Percentiles rank a stretch among this genome's conserved stretches.
Conservation (phyloP, 2,888 invertebrate genomes). For the Cordilura impudica region DNA sequence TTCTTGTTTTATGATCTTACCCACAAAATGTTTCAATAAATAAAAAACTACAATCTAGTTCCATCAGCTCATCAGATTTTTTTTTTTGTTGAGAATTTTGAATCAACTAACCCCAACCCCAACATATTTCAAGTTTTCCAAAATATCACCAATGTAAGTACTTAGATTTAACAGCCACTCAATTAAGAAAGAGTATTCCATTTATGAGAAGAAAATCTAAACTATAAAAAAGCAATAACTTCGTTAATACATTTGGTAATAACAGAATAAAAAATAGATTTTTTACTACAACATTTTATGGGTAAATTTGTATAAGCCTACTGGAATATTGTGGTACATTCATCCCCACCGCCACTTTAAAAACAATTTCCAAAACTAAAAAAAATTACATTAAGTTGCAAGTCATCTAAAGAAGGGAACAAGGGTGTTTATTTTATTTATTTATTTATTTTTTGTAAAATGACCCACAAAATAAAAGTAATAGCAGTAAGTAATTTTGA, state of each 20-base stretch:
- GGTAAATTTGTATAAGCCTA: conserved; percentile 28
- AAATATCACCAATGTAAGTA: no score
- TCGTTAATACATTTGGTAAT: conserved; percentile 32
- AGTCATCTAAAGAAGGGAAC: conserved; percentile 12
- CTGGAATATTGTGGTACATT: background rate
- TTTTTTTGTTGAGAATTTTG: no score
- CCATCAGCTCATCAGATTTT: no score
- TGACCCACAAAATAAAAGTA: background rate
- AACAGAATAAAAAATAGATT: conserved; percentile 27
- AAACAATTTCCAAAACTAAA: conserved; percentile 13
- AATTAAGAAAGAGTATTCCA: background rate
- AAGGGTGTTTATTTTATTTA: conserved; percentile 21
- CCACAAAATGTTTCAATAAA: no score
- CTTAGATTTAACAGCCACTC: no score
- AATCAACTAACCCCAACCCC: no score
- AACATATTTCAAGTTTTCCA: no score
- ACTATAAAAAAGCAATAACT: conserved; percentile 26
- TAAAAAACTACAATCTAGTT: no score
- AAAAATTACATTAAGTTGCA: conserved; percentile 43
- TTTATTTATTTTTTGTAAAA: conserved; percentile 13
- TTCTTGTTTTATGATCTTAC: no score
- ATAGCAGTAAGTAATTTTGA: conserved; percentile 22
- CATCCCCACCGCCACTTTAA: background rate
- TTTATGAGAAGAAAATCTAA: conserved; percentile 26
- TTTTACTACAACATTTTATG: conserved; percentile 43